Percentiles rank a stretch among this genome's conserved stretches.
phyloP scores from a whole-genome alignment of 92 coral and sea anemone species.

The Heliopora coerulea region DNA sequence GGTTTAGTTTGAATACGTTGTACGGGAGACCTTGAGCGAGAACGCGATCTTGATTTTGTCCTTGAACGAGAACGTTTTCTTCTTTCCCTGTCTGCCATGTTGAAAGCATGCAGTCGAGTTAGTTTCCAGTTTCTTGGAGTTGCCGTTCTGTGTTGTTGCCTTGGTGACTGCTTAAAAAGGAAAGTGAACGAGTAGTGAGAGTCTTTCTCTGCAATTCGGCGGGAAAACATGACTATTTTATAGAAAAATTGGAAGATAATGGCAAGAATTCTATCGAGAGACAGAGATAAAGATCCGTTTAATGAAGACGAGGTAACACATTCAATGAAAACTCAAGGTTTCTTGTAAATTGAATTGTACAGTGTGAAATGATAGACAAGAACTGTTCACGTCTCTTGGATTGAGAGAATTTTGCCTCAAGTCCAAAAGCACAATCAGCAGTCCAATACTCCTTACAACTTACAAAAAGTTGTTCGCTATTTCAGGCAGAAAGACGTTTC shows the following conservation, averaged over 20 bases:
- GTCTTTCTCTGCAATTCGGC: neutral
- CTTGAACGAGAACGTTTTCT: slow-evolving; percentile 39
- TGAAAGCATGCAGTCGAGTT: slow-evolving; percentile 7
- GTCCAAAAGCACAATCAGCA: no score
- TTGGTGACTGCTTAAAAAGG: slow-evolving; percentile 9
- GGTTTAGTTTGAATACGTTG: slow-evolving; percentile 54
- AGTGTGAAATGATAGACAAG: no score
- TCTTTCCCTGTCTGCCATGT: slow-evolving; percentile 59
- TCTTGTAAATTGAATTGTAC: neutral
- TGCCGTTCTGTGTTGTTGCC: slow-evolving; percentile 16
- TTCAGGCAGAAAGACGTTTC: slow-evolving; percentile 79
- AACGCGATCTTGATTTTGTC: slow-evolving; percentile 40
- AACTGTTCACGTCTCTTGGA: no score
- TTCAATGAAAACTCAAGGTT: neutral
- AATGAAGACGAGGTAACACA: slow-evolving; percentile 71
- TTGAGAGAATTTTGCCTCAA: no score
- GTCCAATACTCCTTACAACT: no score
- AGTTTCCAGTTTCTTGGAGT: neutral
- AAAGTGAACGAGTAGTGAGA: neutral
- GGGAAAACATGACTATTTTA: neutral
- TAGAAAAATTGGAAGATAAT: neutral
- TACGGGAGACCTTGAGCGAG: slow-evolving; percentile 46
- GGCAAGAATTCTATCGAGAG: slow-evolving; percentile 29
- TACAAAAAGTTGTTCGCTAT: no score
- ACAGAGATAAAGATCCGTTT: slow-evolving; percentile 59